Evolutionary conservation across 2,888 invertebrate genomes (phyloP).

Genomic region (Lacanobia wlatinum): DNA sequence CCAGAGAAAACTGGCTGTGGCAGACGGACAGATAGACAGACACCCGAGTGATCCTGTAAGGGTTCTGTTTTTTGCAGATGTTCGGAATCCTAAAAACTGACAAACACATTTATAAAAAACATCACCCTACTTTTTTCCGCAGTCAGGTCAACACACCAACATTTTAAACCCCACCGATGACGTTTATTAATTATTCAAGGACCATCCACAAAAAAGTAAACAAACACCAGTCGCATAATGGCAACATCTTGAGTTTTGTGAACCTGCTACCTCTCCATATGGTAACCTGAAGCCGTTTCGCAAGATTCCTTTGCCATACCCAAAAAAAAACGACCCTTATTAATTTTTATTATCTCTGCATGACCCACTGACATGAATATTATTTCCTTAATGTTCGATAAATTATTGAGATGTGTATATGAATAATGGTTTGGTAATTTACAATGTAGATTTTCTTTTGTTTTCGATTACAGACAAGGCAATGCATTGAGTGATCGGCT

Average conservation of each 20-base stretch:
- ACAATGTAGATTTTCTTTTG: neutral
- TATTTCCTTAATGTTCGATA: slow-evolving; percentile 6
- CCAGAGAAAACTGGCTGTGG: too few species aligned
- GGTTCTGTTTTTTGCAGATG: too few species aligned
- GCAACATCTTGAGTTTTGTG: slow-evolving; percentile 17
- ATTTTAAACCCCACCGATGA: neutral
- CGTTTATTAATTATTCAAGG: slow-evolving; percentile 14
- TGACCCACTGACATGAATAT: slow-evolving; percentile 36
- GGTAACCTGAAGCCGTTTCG: slow-evolving; percentile 27
- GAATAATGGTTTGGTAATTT: slow-evolving; percentile 7
- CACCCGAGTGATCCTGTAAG: too few species aligned
- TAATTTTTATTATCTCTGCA: slow-evolving; percentile 20
- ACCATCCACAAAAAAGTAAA: slow-evolving; percentile 20
- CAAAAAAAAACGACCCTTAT: slow-evolving; percentile 33
- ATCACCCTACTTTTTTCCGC: neutral
- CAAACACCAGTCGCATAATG: neutral
- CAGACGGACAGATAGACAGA: too few species aligned
- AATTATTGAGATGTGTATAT: neutral
- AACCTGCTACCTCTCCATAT: slow-evolving; percentile 23
- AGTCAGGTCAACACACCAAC: neutral
- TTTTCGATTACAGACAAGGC: neutral
- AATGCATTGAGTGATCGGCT: neutral
- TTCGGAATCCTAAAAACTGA: too few species aligned
- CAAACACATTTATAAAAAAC: too few species aligned
- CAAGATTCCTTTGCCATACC: slow-evolving; percentile 29